Percentiles rank a stretch among this genome's conserved stretches.
phyloP scores from a whole-genome alignment of 2,113 vertebrate species.

The Muntiacus muntjak region DNA sequence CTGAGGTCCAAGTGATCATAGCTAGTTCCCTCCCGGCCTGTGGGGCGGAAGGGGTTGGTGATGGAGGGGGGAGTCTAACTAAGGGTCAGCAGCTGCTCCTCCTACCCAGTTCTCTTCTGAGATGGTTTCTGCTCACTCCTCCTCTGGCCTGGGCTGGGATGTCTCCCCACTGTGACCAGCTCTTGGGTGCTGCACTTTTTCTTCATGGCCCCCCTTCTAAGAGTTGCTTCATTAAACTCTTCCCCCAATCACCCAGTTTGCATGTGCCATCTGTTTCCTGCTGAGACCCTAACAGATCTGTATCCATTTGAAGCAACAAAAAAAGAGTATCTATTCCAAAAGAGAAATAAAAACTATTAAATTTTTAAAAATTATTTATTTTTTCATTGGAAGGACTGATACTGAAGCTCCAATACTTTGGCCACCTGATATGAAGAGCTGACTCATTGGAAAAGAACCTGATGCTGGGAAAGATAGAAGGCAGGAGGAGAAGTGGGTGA shows the following conservation, averaged over 20 bases:
- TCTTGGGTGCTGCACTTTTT: neutral
- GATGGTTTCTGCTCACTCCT: rapidly evolving
- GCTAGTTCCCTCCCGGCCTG: neutral
- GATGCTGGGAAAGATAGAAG: neutral
- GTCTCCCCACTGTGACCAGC: neutral
- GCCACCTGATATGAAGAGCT: neutral
- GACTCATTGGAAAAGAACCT: neutral
- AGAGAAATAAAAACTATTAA: neutral
- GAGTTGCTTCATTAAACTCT: neutral
- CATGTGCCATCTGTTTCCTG: neutral
- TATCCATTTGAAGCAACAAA: neutral
- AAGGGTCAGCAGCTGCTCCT: neutral
- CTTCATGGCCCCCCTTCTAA: too few species aligned
- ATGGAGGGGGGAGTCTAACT: neutral
- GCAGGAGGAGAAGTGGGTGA: neutral
- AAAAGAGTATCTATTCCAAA: neutral
- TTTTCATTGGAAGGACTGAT: neutral
- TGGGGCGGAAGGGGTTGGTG: neutral
- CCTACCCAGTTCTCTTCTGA: neutral
- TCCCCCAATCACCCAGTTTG: neutral
- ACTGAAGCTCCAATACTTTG: neutral
- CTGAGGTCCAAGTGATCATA: neutral
- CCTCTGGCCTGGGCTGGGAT: neutral
- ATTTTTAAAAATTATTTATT: neutral
- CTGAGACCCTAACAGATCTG: neutral